Conservation (phyloP, 2,888 invertebrate species). For the Apamea sordens region DNA sequence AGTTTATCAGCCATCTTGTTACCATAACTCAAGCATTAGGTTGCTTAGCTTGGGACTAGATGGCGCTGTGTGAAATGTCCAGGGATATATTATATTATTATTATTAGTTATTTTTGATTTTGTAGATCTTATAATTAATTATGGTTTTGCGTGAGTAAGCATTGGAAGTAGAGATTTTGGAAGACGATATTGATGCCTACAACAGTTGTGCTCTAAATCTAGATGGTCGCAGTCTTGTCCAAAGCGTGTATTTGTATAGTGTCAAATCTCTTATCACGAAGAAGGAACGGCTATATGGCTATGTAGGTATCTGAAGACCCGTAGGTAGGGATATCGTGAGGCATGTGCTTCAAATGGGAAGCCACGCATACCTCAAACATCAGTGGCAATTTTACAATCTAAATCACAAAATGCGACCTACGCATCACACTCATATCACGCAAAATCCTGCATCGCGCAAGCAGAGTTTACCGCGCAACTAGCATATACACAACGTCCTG, state of each 20-base stretch:
- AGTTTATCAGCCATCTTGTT: too few relatives aligned
- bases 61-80: too few relatives aligned
- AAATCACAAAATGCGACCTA: too few relatives aligned
- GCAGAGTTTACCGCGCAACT: too few relatives aligned
- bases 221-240: background rate
- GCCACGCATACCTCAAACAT: background rate
- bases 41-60: too few relatives aligned
- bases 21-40: too few relatives aligned
- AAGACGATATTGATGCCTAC: background rate
- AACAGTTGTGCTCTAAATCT: background rate
- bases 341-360: background rate
- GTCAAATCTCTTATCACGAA: background rate
- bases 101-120: background rate
- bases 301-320: background rate
- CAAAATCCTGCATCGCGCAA: too few relatives aligned
- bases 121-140: background rate
- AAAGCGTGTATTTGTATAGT: background rate
- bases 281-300: too few relatives aligned
- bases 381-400: background rate
- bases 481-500: too few relatives aligned
- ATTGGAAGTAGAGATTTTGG: background rate
- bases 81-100: too few relatives aligned
- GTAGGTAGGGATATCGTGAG: background rate
- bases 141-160: background rate
- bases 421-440: too few relatives aligned